Percentiles rank a stretch among this genome's conserved stretches.
These are phyloP conservation scores for Notiomystis cincta DNA, from an alignment of 2,113 vertebrate genomes.

Conservation along the genomic window DNA sequence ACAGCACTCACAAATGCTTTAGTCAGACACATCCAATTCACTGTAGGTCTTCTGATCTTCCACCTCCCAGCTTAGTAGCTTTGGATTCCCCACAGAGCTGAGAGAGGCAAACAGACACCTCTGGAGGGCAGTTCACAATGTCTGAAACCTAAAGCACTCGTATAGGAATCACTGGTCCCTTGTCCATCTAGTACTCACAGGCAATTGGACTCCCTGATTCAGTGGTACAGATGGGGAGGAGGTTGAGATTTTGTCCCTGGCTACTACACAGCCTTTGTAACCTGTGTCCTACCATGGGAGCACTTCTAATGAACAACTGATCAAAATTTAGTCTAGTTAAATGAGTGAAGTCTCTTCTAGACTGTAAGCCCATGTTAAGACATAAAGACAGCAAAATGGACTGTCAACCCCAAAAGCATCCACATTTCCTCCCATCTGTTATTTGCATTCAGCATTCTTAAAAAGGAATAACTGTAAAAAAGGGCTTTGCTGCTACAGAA, in stretches of 20 bases:
- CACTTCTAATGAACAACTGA: background rate
- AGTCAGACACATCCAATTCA: background rate
- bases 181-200: background rate
- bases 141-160: background rate
- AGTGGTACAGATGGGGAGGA: background rate
- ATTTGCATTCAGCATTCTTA: background rate
- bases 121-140: background rate
- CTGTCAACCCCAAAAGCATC: background rate
- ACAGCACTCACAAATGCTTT: background rate
- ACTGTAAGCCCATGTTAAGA: background rate
- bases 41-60: background rate
- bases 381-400: background rate
- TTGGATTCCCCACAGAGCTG: background rate
- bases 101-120: background rate
- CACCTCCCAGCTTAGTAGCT: background rate
- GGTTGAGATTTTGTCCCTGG: background rate
- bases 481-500: background rate
- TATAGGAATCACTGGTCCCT: background rate
- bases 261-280: background rate
- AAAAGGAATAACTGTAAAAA: background rate
- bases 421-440: background rate
- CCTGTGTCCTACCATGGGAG: background rate
- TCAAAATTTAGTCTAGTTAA: background rate
- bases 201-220: background rate
- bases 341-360: background rate